Base-by-base conservation (phyloP, 2,113 vertebrate species). In the Gobius niger region DNA sequence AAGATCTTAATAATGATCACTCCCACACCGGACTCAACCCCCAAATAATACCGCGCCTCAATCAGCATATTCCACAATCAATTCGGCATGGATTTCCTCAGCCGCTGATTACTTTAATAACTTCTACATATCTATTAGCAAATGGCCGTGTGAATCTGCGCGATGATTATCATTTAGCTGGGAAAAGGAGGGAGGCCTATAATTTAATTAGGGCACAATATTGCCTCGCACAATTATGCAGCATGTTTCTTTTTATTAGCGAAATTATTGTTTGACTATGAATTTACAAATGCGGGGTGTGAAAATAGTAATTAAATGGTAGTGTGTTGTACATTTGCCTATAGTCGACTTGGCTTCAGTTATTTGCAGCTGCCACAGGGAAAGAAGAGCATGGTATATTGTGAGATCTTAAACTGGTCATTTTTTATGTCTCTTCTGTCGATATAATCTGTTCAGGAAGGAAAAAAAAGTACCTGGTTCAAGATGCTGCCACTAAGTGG, bases 31-130 rank as follows among this genome's bases (percentile, higher is more conserved):
- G 81, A 82, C 63, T 82, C 77, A 85, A 68, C 82, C 85, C 79
- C 80, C 72, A 79, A 90, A 88, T 86, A 89, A 90, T 83, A 84
- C 85, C 77, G 63, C 57, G 77, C 88, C 77, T 82, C 76, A 84
- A 90, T 87, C 86, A 89, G 85, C 84, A 89, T 85, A 89, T 86
- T 90, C 85, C 73, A 76, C 81, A 88, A 90, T 91, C 90, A 90
- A 90, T 90, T 85, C 80, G 70, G 63, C 73, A 88, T 87, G 76
- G 81, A 90, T 90, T 89, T 86, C 80, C 76, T 82, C 74, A 82
- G 78, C 81, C 56, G 77, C 85, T 87, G 85, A 90, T 89, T 83
- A 81, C 81, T 88, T 88, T 88, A 90, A 90, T 88, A 91, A 90
- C 76, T 82, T 81, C 68, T 80, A 86, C 85, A 82, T 88, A 82